Percentiles rank a stretch among this genome's conserved stretches.
phyloP scores from a whole-genome alignment of 2,113 vertebrate genomes.

The Cavia aperea region DNA sequence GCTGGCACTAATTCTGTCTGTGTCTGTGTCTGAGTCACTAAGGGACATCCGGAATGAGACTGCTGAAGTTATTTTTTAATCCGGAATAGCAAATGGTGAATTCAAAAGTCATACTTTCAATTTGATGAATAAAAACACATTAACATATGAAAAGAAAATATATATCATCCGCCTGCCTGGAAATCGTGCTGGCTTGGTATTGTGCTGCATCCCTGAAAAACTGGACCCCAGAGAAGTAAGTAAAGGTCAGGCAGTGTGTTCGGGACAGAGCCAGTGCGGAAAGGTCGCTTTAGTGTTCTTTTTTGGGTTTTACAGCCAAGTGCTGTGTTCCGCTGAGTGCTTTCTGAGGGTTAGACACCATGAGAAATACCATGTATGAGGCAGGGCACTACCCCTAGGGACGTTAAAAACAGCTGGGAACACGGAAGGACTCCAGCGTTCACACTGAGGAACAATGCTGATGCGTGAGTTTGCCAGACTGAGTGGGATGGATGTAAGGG shows the following conservation, averaged over 20 bases:
- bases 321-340: background rate
- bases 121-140: background rate
- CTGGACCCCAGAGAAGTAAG: background rate
- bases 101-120: conserved; percentile 8
- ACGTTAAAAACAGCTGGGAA: background rate
- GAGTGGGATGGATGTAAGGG: background rate
- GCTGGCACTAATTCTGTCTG: background rate
- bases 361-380: background rate
- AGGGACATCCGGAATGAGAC: background rate
- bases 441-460: background rate
- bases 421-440: background rate
- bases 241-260: background rate
- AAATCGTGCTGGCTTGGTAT: background rate
- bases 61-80: background rate
- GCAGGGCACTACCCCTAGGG: background rate
- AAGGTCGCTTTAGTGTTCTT: background rate
- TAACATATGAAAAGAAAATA: background rate
- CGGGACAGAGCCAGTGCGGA: background rate
- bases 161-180: background rate
- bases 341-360: background rate
- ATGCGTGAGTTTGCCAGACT: background rate
- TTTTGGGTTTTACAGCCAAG: background rate
- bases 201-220: background rate
- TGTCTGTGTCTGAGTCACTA: background rate
- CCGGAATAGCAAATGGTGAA: background rate